Evolutionary conservation across 1,140 invertebrate species (phyloP).

Genomic region (Adoxophyes honmai): DNA sequence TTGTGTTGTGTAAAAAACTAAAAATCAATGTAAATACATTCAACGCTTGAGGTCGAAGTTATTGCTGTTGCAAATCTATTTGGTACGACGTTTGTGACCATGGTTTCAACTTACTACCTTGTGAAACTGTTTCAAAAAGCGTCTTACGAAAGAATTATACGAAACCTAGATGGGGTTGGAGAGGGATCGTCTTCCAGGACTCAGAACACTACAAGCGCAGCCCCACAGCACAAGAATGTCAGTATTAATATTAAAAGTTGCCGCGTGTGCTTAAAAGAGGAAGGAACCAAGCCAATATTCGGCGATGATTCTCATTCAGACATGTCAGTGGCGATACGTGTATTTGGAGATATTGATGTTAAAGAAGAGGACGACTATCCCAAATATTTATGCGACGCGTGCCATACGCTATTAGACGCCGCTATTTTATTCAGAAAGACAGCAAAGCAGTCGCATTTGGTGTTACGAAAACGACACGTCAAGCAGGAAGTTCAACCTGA

Average conservation of each 20-base stretch:
- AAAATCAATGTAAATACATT: too few relatives aligned
- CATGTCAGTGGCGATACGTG: neutral
- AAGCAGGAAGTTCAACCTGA: slow-evolving; percentile 5
- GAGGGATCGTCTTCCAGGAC: neutral
- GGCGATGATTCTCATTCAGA: slow-evolving; percentile 4
- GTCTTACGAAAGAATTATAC: slow-evolving; percentile 3
- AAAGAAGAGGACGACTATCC: slow-evolving; percentile 11
- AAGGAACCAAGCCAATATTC: neutral
- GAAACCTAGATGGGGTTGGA: neutral
- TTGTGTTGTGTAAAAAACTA: too few relatives aligned
- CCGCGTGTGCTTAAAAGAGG: slow-evolving; percentile 2
- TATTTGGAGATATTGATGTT: slow-evolving; percentile 6
- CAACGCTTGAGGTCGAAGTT: too few relatives aligned
- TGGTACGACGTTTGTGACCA: neutral
- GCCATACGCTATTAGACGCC: neutral
- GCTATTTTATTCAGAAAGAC: slow-evolving; percentile 16
- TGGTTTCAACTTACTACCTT: slow-evolving; percentile 9
- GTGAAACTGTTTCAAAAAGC: slow-evolving; percentile 10
- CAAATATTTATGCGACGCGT: slow-evolving; percentile 7
- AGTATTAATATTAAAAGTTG: neutral
- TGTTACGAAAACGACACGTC: neutral
- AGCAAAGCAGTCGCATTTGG: neutral
- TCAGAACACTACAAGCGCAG: neutral
- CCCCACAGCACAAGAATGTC: neutral
- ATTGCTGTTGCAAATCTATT: too few relatives aligned